phyloP scores from a whole-genome alignment of 2,888 invertebrate species.

The Anagyrus pseudococci region DNA sequence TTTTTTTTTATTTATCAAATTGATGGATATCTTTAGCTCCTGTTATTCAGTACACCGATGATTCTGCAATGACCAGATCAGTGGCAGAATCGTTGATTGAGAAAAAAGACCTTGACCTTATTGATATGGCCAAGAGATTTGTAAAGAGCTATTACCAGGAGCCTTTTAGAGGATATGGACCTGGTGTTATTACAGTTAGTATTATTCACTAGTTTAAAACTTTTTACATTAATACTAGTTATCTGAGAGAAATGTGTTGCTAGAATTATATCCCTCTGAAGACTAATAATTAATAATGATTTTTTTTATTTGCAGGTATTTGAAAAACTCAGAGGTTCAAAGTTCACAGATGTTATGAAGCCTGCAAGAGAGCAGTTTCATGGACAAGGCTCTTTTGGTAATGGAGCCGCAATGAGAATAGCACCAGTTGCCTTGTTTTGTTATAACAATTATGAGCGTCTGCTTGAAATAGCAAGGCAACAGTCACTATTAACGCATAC shows the following conservation, averaged over 20 bases:
- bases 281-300: neutral
- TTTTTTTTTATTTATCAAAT: slow-evolving; percentile 23
- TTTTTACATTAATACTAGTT: no score
- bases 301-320: slow-evolving; percentile 61
- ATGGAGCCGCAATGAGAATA: slow-evolving; percentile 79
- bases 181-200: slow-evolving; percentile 63
- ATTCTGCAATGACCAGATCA: slow-evolving; percentile 74
- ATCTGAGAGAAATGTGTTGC: no score
- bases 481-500: slow-evolving; percentile 72
- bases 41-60: slow-evolving; percentile 70
- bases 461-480: slow-evolving; percentile 64
- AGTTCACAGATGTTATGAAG: slow-evolving; percentile 67
- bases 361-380: slow-evolving; percentile 73
- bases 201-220: slow-evolving; percentile 10
- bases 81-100: slow-evolving; percentile 70
- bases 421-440: slow-evolving; percentile 72
- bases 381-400: slow-evolving; percentile 77
- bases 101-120: slow-evolving; percentile 64
- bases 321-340: slow-evolving; percentile 63
- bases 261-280: no score
- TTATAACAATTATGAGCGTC: slow-evolving; percentile 62
- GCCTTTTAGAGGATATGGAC: slow-evolving; percentile 73
- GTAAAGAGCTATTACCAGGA: slow-evolving; percentile 69
- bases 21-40: slow-evolving; percentile 61
- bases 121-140: slow-evolving; percentile 71